Evolutionary conservation across 2,797 vertebrate genomes (phyloP), one percentile per base, ranked within the genome.

Genomic region (Mastacembelus armatus): DNA sequence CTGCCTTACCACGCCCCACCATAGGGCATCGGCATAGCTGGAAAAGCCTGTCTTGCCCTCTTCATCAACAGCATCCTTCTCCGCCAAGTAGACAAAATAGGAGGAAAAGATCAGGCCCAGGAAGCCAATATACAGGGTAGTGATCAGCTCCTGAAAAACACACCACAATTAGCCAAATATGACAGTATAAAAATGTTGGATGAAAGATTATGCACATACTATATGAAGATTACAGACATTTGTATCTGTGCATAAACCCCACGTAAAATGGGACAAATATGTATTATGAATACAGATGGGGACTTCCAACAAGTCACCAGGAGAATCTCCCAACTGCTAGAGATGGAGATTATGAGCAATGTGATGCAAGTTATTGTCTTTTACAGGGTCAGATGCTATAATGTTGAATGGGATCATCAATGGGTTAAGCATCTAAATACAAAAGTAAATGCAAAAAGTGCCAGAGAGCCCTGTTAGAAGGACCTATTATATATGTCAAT

Each of bases 81-180:
- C 95, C 10, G 96, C 96, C 90, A 97, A 87, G 85, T 96, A 97
- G 59, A 97, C 95, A 80, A 97, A 97, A 88, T 97, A 98, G 8
- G 96, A 98, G 14, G 96, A 97, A 84, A 96, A 98, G 74, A 98
- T 97, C 50, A 97, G 90, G 43, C 96, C 96, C 86, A 97, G 85
- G 78, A 97, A 97, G 71, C 95, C 95, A 26, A 96, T 98, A 86
- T 98, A 97, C 42, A 97, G 71, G 0, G 95, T 96, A 18, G 96
- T 97, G 85, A 97, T 95, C 66, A 97, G 93, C 87, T 98, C 96
- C 96, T 97, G 72, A 35, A 85, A 56, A 52, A 78, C 39, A 49
- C 36, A 66, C 5, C 14, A 39, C 10, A 67, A 27, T 26, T 2
- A 2, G 75, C 7, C n/a, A 18, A 38, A 68, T 32, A 59, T 3